Evolutionary conservation across 2,797 vertebrate genomes (phyloP).

Genomic region (Cottoperca gobio): DNA sequence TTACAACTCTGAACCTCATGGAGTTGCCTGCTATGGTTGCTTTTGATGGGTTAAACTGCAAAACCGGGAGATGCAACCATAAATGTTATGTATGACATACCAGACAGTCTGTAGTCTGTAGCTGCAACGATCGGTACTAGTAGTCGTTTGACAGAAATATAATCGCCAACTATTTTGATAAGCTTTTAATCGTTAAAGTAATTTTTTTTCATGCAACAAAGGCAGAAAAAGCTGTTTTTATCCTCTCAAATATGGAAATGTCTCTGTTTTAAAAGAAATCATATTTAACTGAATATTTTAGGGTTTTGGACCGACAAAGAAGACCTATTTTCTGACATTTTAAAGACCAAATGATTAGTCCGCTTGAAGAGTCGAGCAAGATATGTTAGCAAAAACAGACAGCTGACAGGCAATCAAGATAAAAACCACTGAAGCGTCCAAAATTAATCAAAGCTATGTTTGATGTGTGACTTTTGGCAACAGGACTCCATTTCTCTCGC

Average conservation of each 20-base stretch:
- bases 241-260: no score
- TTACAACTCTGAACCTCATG: neutral
- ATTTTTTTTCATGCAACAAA: no score
- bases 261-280: no score
- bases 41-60: neutral
- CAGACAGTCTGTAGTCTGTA: neutral
- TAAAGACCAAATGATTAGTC: no score
- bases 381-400: neutral
- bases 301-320: no score
- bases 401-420: neutral
- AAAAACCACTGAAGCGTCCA: neutral
- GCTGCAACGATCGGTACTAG: no score
- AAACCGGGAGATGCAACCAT: neutral
- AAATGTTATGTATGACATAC: neutral
- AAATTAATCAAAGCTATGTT: slow-evolving; percentile 1
- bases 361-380: neutral
- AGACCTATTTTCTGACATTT: no score
- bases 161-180: no score
- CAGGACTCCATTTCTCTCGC: neutral
- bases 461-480: neutral
- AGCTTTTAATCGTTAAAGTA: no score
- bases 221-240: no score
- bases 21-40: neutral
- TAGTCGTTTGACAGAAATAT: no score
- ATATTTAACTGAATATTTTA: no score